Base-by-base conservation (phyloP, 2,888 invertebrate species). In the Calameuta filiformis region DNA sequence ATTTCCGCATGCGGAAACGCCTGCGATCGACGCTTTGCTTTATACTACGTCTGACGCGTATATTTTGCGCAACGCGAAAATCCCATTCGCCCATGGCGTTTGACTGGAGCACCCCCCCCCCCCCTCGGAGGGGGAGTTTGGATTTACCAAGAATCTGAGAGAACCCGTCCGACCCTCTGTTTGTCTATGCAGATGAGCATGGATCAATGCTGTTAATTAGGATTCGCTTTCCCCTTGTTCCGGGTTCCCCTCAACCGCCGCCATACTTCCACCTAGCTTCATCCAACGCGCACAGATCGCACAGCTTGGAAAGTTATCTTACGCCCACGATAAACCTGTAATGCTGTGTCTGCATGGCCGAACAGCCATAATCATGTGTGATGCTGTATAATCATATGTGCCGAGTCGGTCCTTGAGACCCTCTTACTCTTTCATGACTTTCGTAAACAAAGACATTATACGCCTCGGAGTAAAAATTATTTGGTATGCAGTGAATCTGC, bases 171-270 rank as follows among this genome's bases (percentile, higher is more conserved):
- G 73, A 79, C 85, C 82, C 82, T 86, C 84, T 85, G 85, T 86
- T 87, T 87, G 86, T 86, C 82, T 85, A 87, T 87, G 87, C 84
- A 87, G 86, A 87, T 84, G 84, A 84, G 83, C 75, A 77, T 74
- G 84, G 85, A 87, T 86, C 87, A 86, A 87, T 87, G 83, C 83
- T 81, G 86, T 83, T 87, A 87, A 87, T 87, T 87, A 87, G 85
- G 85, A 87, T 87, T 87, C 85, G 80, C 83, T 81, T 81, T 80
- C 76, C 76, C 69, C 40, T 56, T 73, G 31, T 75, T 74, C 69
- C 37, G 30, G n/a, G 12, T 37, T 77, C 34, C 71, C 78, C 31
- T 78, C 82, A 83, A 79, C 77, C 76, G 80, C 81, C 81, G 74
- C 78, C 78, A 79, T 78, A 76, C 75, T 79, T 35, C 73, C 73